Base-by-base conservation (phyloP, 1,140 invertebrate genomes). In the Dinothrombium tinctorium region DNA sequence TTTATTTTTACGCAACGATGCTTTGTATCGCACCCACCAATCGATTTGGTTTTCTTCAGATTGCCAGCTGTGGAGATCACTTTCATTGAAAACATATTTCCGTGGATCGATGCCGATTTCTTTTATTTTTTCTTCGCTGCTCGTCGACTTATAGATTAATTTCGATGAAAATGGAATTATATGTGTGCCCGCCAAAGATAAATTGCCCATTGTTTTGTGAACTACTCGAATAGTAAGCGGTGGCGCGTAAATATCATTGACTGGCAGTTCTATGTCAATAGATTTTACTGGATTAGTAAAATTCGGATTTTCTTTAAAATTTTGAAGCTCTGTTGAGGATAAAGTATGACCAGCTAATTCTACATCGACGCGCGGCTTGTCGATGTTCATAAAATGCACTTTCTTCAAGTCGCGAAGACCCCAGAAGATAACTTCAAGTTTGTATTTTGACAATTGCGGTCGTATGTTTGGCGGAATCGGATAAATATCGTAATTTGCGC, bases 11-110 rank as follows among this genome's bases (percentile, higher is more conserved):
- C n/a, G n/a, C n/a, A n/a, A 64, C 3, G 79, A 83, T 2, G 76
- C 77, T 54, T 82, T 84, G 56, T 84, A 86, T 55, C 84, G 83
- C 1, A 77, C 81, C 81, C 81, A 86, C 80, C 80, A 86, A 56
- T 86, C 81, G 50, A 74, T 69, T 42, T 68, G 74, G 6, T 69
- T 67, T 45, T 76, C 68, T 44, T 76, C 76, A n/a, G n/a, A n/a
- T n/a, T n/a, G n/a, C n/a, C n/a, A n/a, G n/a, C n/a, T n/a, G n/a
- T n/a, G n/a, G n/a, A n/a, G n/a, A n/a, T n/a, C n/a, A n/a, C n/a
- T n/a, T 39, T 28, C 37, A 6, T 12, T 39, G 5, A 20, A n/a
- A 15, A 6, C 33, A 5, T 32, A 14, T 32, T 32, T 32, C 19
- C 23, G n/a, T n/a, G n/a, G n/a, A n/a, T n/a, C n/a, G n/a, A n/a